phyloP scores from a whole-genome alignment of 1,140 invertebrate genomes.

The Eumeta japonica region DNA sequence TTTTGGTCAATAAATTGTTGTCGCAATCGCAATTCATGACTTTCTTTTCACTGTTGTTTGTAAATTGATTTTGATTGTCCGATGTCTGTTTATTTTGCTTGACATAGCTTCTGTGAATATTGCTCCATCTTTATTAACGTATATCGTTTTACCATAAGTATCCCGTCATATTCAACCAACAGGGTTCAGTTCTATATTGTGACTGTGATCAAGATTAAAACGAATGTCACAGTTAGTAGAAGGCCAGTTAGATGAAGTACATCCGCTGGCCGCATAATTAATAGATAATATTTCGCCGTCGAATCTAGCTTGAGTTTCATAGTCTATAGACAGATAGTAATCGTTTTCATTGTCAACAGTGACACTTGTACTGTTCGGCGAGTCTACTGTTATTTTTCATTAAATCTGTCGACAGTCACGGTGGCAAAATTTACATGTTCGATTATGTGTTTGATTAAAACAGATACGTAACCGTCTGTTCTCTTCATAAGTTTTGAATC shows the following conservation, averaged over 20 bases:
- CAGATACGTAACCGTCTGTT: conserved; percentile 51
- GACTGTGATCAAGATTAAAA: conserved; percentile 25
- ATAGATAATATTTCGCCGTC: conserved; percentile 30
- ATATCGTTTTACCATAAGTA: conserved; percentile 32
- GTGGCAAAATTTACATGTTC: conserved; percentile 59
- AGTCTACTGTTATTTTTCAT: conserved; percentile 28
- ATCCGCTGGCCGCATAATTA: conserved; percentile 28
- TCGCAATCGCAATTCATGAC: too few relatives aligned
- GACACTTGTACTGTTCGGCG: conserved; percentile 31
- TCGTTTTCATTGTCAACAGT: conserved; percentile 26
- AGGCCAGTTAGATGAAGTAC: conserved; percentile 20
- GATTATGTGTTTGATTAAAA: conserved; percentile 47
- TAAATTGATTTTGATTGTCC: background rate
- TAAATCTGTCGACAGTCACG: conserved; percentile 48
- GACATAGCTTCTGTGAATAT: too few relatives aligned
- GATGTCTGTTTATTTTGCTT: background rate
- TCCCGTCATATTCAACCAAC: conserved; percentile 37
- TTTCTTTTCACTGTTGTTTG: too few relatives aligned
- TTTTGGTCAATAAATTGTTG: background rate
- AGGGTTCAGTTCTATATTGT: conserved; percentile 13
- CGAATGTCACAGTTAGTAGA: conserved; percentile 29
- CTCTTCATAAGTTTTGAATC: conserved; percentile 3
- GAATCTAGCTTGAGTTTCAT: conserved; percentile 26
- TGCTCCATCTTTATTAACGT: conserved; percentile 33
- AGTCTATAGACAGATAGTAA: conserved; percentile 30